Evolutionary conservation across 2,113 vertebrate genomes (phyloP).

Genomic region (Psettodes erumei): DNA sequence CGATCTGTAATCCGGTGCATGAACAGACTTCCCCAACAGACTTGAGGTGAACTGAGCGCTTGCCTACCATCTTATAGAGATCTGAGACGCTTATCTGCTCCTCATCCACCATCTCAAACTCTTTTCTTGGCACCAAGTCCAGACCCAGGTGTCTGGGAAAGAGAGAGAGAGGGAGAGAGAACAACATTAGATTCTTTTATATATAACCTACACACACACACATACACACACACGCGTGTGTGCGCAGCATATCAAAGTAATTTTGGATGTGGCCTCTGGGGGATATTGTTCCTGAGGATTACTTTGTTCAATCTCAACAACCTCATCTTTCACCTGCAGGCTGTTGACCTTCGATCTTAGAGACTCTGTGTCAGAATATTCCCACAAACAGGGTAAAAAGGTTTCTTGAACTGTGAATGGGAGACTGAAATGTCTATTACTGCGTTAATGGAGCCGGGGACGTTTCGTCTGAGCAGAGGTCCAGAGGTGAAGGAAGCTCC

Average conservation of each 20-base stretch:
- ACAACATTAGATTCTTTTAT: conserved; percentile 1
- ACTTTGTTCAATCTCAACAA: conserved; percentile 19
- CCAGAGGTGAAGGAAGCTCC: background rate
- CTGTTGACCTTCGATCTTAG: accelerated
- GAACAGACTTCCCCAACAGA: background rate
- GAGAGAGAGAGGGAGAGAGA: conserved; percentile 20
- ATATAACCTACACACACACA: background rate
- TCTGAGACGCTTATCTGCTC: conserved; percentile 98
- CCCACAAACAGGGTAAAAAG: background rate
- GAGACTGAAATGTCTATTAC: background rate
- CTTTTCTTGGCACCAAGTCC: conserved; percentile 96
- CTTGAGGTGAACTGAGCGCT: background rate
- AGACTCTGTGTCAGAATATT: background rate
- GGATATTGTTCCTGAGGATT: conserved; percentile 10
- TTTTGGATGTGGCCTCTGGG: background rate
- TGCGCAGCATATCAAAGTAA: background rate
- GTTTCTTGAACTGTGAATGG: background rate
- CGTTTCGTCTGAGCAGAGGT: background rate
- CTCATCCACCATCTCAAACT: conserved; percentile 97
- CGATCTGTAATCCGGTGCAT: background rate
- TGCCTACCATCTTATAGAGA: conserved; percentile 97
- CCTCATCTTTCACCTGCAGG: background rate
- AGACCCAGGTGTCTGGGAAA: conserved; percentile 92
- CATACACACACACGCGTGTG: background rate
- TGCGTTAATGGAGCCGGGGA: background rate